Evolutionary conservation across 2,113 vertebrate genomes (phyloP).

Genomic region (Phrynosoma blainvillii): DNA sequence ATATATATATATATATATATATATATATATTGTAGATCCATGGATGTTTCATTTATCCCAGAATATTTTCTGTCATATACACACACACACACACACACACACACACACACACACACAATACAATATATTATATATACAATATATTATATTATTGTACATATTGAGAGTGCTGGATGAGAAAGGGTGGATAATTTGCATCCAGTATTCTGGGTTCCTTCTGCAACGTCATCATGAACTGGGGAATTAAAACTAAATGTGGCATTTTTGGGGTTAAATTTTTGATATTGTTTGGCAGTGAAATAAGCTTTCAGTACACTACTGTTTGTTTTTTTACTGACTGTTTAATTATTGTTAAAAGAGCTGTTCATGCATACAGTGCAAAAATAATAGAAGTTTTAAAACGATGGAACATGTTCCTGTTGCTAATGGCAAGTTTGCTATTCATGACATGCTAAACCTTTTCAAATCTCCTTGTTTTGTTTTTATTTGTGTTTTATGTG

Average conservation of each 20-base stretch:
- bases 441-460: constrained; percentile 3
- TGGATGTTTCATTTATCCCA: no score
- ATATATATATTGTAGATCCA: no score
- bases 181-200: neutral
- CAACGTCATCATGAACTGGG: neutral
- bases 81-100: no score
- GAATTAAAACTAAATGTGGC: neutral
- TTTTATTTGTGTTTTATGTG: neutral
- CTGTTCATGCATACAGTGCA: neutral
- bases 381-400: neutral
- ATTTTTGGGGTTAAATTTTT: neutral
- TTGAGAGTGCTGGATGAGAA: neutral
- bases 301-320: neutral
- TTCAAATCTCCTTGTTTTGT: neutral
- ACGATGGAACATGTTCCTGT: neutral
- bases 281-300: neutral
- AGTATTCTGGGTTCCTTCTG: neutral
- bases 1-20: neutral
- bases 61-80: no score
- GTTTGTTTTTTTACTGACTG: neutral
- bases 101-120: no score
- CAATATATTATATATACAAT: no score
- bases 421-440: neutral
- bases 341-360: neutral
- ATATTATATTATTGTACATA: no score